Percentiles rank a stretch among this genome's conserved stretches.
phyloP scores from a whole-genome alignment of 2,797 vertebrate genomes.

The Danio aesculapii region DNA sequence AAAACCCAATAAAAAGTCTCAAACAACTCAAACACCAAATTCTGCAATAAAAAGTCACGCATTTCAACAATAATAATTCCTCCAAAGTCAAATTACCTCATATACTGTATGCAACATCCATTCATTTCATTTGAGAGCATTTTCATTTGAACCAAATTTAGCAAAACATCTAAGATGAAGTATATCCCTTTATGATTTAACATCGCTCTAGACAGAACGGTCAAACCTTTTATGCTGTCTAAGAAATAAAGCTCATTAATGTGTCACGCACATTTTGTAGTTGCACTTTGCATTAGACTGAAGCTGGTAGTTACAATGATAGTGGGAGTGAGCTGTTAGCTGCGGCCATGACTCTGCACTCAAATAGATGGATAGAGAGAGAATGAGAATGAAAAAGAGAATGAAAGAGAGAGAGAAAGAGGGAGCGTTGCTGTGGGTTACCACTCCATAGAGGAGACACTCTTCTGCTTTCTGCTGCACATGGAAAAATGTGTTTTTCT shows the following conservation, averaged over 20 bases:
- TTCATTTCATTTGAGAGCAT: no score
- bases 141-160: no score
- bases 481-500: constrained; percentile 34
- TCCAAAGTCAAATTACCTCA: no score
- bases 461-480: constrained; percentile 47
- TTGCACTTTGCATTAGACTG: constrained; percentile 13
- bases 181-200: not conserved
- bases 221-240: not conserved
- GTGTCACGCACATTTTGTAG: not conserved
- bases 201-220: no score
- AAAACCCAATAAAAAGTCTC: no score
- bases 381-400: constrained; percentile 10
- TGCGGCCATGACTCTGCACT: constrained; percentile 36
- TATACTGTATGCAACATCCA: no score
- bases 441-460: constrained; percentile 50
- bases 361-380: constrained; percentile 37
- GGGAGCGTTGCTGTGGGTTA: constrained; percentile 64
- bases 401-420: constrained; percentile 20
- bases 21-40: no score
- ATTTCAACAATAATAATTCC: no score
- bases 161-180: not conserved
- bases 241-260: not conserved
- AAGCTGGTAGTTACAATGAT: constrained; percentile 23
- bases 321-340: constrained; percentile 12
- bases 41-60: no score